Conservation (phyloP, 2,888 invertebrate genomes). For the Mesorhabditis spiculigera region DNA sequence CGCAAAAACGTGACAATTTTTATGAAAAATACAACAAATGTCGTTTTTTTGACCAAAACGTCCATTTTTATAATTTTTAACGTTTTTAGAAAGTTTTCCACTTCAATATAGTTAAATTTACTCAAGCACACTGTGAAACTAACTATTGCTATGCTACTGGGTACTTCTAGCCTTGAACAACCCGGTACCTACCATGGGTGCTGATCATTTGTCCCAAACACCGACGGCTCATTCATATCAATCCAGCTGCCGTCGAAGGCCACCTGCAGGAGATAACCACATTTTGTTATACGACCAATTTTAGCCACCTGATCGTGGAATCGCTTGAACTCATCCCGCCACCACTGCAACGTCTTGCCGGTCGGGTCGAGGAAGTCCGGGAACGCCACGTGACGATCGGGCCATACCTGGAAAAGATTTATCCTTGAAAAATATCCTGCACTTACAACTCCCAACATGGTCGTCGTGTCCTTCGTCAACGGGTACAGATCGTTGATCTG, state of each 20-base stretch:
- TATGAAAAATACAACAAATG: no score
- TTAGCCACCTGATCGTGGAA: constrained; percentile 32
- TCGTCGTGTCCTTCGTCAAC: constrained; percentile 44
- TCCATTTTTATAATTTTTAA: no score
- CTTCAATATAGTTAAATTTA: no score
- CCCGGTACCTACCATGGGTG: constrained; percentile 34
- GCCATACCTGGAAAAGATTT: constrained; percentile 33
- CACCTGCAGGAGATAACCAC: constrained; percentile 57
- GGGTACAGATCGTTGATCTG: constrained; percentile 47
- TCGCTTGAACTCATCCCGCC: constrained; percentile 45
- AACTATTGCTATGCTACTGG: not conserved
- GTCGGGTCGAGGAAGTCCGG: constrained; percentile 53
- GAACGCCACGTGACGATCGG: constrained; percentile 49
- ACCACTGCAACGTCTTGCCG: constrained; percentile 47
- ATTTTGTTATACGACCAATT: not conserved
- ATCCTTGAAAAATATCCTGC: constrained; percentile 17
- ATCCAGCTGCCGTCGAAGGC: constrained; percentile 82
- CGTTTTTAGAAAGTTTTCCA: no score
- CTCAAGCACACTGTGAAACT: not conserved
- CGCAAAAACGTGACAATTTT: no score
- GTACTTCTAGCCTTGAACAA: not conserved
- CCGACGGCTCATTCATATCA: constrained; percentile 85
- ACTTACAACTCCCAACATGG: constrained; percentile 50
- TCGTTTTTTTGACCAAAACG: no score
- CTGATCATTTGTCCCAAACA: constrained; percentile 66